Base-by-base conservation (phyloP, 2,797 vertebrate species). In the Gadopsis marmoratus region DNA sequence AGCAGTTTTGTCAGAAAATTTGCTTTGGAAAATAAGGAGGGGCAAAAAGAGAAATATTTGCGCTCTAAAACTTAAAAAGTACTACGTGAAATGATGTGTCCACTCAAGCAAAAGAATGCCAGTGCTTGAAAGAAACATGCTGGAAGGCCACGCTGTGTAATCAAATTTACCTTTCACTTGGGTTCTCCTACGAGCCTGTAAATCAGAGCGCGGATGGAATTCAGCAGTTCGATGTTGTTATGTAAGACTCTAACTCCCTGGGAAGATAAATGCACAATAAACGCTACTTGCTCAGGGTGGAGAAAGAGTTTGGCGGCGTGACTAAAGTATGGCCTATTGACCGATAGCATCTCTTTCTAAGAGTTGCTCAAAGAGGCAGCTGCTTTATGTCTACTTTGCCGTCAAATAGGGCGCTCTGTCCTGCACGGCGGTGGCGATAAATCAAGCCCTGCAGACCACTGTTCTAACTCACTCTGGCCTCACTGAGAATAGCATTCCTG, bases 341-440 rank as follows among this genome's bases (percentile, higher is more conserved):
- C 78, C 78, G 91, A 94, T 93, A 83, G 74, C 83, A 84, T 93
- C 84, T 91, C 84, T 87, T 70, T 88, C 77, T 93, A 84, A 81
- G 86, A 81, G 81, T 83, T 45, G 83, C 88, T 86, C 71, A 69
- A 87, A 90, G 79, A 90, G 87, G 80, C 91, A 90, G 91, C 93
- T 94, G 93, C 75, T 89, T 92, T 92, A 87, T 91, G 90, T 94
- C 89, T 74, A 74, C 74, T 51, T 54, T 33, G 53, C 82, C 45
- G 72, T 93, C 92, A 91, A 86, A 89, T 67, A 55, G 78, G 73
- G 26, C 67, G 55, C 79, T 91, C 82, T 41, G 81, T 90, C 81
- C 86, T 71, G 81, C 84, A 86, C 58, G 48, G 73, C 71, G 78
- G 69, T 61, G 48, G 33, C 75, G 55, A 89, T 93, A 91, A 91